Base-by-base conservation (phyloP, 2,797 vertebrate species). In the Falco columbarius region DNA sequence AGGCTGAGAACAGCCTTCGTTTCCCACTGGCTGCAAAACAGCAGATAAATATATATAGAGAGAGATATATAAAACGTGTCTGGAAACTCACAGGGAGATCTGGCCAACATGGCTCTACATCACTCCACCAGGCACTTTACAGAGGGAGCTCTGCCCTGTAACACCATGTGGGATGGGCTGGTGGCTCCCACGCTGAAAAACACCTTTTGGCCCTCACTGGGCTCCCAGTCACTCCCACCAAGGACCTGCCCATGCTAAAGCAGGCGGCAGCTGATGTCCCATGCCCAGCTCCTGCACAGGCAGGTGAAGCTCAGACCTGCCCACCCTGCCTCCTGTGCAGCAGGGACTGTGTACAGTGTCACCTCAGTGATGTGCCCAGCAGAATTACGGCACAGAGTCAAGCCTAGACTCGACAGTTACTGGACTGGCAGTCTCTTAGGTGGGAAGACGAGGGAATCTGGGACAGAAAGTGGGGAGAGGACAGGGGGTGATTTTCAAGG, bases 1-100 rank as follows among this genome's bases (percentile, higher is more conserved):
- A 90, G 81, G 67, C 85, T 95, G 79, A 93, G 89, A 95, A 82
- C 79, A 95, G 40, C 56, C 52, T 36, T 95, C 36, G 54, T 63
- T 82, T 95, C 94, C 93, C 89, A 77, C 59, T 8, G 86, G 86
- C 86, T 96, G 84, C 55, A 80, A 20, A 87, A 66, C 81, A 86
- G 89, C 86, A 90, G 59, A 10, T 12, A 52, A 3, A 3, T 61
- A 84, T 40, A 52, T 26, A 51, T 17, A n/a, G 34, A 58, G 30
- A 47, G 29, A 40, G 7, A 29, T 16, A 63, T 47, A 30, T 20
- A 14, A 14, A 74, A 56, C 3, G 7, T 66, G 66, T 79, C 86
- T 86, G 91, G 71, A 95, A 91, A 61, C 34, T 79, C 54, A 3
- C 14, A 16, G 89, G 70, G 73, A 90, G 81, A 80, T 72, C 70